These are phyloP conservation scores for Ectemnius continuus DNA, from an alignment of 2,888 invertebrate species.

Conservation along the genomic window DNA sequence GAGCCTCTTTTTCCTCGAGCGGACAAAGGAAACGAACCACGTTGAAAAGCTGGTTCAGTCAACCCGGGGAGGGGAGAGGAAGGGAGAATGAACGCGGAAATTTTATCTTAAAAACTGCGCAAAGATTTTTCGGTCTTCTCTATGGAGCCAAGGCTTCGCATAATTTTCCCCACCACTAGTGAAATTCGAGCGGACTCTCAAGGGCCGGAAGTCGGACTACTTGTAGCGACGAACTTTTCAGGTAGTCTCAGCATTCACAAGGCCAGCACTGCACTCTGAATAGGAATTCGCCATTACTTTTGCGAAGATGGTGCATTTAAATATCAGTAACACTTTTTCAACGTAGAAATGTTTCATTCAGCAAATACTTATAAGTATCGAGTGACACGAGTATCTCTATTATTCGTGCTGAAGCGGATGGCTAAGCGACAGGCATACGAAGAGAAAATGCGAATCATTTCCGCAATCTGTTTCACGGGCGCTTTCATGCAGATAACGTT, in stretches of 20 bases:
- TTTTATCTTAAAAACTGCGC: background rate
- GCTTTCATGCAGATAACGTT: conserved; percentile 1
- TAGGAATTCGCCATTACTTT: too few relatives aligned
- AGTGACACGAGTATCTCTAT: conserved; percentile 1
- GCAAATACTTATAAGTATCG: background rate
- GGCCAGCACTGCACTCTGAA: too few relatives aligned
- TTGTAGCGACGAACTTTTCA: background rate
- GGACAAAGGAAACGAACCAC: conserved; percentile 9
- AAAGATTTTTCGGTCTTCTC: background rate
- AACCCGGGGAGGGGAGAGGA: background rate
- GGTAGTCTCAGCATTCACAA: background rate
- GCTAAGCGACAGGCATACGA: background rate
- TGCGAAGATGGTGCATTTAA: too few relatives aligned
- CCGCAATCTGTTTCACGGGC: conserved; percentile 22
- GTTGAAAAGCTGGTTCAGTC: background rate
- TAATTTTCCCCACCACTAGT: background rate
- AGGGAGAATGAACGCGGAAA: conserved; percentile 7
- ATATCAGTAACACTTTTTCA: too few relatives aligned
- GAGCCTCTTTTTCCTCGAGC: conserved; percentile 11
- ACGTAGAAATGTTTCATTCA: too few relatives aligned
- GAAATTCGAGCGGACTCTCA: background rate
- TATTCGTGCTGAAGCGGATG: background rate
- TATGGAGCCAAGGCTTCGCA: background rate
- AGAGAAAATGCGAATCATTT: conserved; percentile 18
- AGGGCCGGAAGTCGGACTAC: too few relatives aligned